Conservation (phyloP, 2,113 vertebrate species). For the Percopsis transmontana region DNA sequence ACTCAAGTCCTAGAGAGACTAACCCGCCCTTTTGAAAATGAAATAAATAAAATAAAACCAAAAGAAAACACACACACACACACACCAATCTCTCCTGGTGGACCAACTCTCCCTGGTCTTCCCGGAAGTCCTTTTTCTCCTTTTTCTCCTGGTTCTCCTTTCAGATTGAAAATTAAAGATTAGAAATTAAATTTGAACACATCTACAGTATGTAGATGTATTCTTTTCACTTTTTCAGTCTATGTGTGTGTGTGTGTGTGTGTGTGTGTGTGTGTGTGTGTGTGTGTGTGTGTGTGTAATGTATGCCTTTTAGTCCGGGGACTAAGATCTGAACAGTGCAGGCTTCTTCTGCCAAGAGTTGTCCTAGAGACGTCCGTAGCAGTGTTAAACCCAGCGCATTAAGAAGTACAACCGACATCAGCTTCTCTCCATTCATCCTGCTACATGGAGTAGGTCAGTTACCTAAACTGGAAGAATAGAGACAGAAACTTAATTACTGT, state of each 20-base stretch:
- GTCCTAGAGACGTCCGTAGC: slow-evolving; percentile 76
- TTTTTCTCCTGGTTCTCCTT: slow-evolving; percentile 92
- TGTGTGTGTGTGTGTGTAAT: background rate
- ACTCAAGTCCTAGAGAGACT: background rate
- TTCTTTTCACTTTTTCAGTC: background rate
- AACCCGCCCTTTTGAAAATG: background rate
- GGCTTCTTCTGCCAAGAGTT: slow-evolving; percentile 87
- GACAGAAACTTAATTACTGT: background rate
- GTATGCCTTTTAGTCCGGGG: slow-evolving; percentile 94
- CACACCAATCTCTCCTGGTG: slow-evolving; percentile 89
- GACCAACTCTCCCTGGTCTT: slow-evolving; percentile 91
- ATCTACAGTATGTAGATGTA: background rate
- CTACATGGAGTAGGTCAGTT: slow-evolving; percentile 60
- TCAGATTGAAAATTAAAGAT: slow-evolving; percentile 6
- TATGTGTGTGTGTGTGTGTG: background rate
- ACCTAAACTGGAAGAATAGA: slow-evolving; percentile 47
- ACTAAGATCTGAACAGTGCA: slow-evolving; percentile 96
- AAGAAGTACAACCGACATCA: slow-evolving; percentile 74
- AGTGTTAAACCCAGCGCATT: slow-evolving; percentile 81
- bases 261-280: background rate
- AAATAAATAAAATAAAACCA: background rate
- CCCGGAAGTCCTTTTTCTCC: slow-evolving; percentile 92
- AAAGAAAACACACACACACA: background rate
- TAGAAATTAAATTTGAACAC: slow-evolving; percentile 1
- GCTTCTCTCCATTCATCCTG: slow-evolving; percentile 83